Conservation (phyloP, 1,140 invertebrate species). For the Brachionus plicatilis region DNA sequence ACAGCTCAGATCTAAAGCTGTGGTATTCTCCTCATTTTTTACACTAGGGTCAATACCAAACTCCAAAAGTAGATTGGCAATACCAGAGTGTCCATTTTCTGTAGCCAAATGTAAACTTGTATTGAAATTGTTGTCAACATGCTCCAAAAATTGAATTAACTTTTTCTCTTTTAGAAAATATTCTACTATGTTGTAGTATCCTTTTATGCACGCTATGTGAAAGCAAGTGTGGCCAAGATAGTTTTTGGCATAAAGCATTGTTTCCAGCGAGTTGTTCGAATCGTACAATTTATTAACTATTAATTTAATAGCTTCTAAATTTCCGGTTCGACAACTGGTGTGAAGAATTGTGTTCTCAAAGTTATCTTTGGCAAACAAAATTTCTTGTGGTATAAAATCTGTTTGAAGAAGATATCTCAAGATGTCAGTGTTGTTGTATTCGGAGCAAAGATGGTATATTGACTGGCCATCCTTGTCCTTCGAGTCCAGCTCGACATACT, state of each 20-base stretch:
- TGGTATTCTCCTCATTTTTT: conserved; percentile 30
- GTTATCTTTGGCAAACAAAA: background rate
- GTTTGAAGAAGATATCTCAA: conserved; percentile 20
- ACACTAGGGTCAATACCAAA: background rate
- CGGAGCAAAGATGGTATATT: background rate
- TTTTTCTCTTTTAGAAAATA: conserved; percentile 39
- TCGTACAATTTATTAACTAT: conserved; percentile 20
- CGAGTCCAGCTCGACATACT: background rate
- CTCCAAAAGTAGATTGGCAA: conserved; percentile 13
- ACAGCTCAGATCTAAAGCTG: conserved; percentile 35
- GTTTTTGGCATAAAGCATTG: conserved; percentile 5
- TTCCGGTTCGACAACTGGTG: conserved; percentile 10
- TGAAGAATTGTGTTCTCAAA: conserved; percentile 36
- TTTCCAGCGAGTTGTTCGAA: background rate
- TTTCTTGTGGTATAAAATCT: background rate
- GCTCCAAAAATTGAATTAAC: conserved; percentile 2
- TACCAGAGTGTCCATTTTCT: conserved; percentile 17
- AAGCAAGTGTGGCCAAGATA: conserved; percentile 25
- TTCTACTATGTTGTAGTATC: conserved; percentile 26
- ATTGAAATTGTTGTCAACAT: conserved; percentile 27
- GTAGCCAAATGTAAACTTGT: conserved; percentile 37
- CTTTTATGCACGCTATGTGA: conserved; percentile 29
- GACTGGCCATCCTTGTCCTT: conserved; percentile 31
- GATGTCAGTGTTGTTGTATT: background rate
- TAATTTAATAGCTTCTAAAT: conserved; percentile 21